Base-by-base conservation (phyloP, 2,888 invertebrate genomes). In the Patella ulyssiponensis region DNA sequence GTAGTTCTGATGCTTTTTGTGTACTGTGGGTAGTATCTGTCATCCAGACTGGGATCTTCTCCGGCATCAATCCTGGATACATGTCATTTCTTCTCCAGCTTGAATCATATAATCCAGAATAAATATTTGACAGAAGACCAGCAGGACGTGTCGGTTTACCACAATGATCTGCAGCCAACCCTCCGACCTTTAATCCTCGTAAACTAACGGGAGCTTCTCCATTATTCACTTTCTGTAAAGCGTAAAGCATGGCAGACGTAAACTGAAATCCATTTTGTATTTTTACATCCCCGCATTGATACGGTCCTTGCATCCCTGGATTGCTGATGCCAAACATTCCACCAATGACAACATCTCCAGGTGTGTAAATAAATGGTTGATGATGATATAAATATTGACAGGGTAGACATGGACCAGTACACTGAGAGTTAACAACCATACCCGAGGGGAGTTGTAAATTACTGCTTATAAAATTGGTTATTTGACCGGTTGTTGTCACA, bases 161-260 rank as follows among this genome's bases (percentile, higher is more conserved):
- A 74, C 90, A 90, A 77, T 89, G 88, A 77, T 90, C 90, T 74
- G 89, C 77, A 3, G 84, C 80, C 9, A 90, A 51, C 0, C 83
- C 85, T 11, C 90, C 90, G 14, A 90, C 77, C 4, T 73, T 82
- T 9, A 89, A 81, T 64, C 82, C 80, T 71, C 82, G 84, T 73
- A 89, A 77, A 20, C 73, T 73, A 14, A 88, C 85, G 14, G 87
- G 86, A 12, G 85, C 83, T 7, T 69, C 73, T 17, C 81, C 80
- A 69, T 69, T 81, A 75, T 79, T 81, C 9, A 78, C 52, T 11
- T 54, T 58, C 5, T 86, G 58, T 3, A 89, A 44, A 23, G 89
- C 89, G 77, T 85, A 88, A 33, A 81, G 69, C 73, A 87, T 81
- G 3, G 89, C 89, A 23, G 86, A 79, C 1, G 81, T 83, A 64